phyloP scores from a whole-genome alignment of 23 tunicate genomes.

The Trididemnum miniatum region DNA sequence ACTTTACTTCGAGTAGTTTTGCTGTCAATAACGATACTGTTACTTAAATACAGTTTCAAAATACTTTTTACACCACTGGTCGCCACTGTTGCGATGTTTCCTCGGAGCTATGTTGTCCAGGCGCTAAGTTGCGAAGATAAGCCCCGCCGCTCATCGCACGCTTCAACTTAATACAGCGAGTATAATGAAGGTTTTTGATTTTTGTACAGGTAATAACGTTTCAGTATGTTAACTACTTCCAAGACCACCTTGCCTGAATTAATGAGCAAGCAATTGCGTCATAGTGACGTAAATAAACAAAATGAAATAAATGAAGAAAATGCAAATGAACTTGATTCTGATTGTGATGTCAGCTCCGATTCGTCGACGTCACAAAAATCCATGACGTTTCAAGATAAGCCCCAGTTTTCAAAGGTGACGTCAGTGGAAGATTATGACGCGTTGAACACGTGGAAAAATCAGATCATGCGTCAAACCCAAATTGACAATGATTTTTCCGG shows the following conservation, averaged over 20 bases:
- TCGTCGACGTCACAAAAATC: neutral
- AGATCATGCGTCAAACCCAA: neutral
- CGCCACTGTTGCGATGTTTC: no score
- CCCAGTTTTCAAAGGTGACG: neutral
- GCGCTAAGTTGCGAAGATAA: no score
- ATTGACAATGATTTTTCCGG: neutral
- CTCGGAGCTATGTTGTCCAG: no score
- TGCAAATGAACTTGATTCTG: neutral
- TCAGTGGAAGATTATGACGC: neutral
- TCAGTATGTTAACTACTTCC: constrained; percentile 41
- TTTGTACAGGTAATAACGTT: no score
- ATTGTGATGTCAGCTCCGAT: constrained; percentile 31
- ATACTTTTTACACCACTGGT: no score
- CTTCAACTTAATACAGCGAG: no score
- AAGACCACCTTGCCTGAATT: constrained; percentile 25
- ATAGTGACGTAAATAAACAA: neutral
- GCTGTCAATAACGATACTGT: no score
- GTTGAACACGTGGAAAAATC: neutral
- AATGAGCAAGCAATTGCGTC: constrained; percentile 35
- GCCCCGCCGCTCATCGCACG: no score
- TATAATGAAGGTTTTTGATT: no score
- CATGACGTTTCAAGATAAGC: neutral
- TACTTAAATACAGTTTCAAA: no score
- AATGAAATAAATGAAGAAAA: neutral
- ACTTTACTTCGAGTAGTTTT: no score